Evolutionary conservation across 2,113 vertebrate genomes (phyloP), one percentile per base, ranked within the genome.

Genomic region (Ibidorhyncha struthersii): DNA sequence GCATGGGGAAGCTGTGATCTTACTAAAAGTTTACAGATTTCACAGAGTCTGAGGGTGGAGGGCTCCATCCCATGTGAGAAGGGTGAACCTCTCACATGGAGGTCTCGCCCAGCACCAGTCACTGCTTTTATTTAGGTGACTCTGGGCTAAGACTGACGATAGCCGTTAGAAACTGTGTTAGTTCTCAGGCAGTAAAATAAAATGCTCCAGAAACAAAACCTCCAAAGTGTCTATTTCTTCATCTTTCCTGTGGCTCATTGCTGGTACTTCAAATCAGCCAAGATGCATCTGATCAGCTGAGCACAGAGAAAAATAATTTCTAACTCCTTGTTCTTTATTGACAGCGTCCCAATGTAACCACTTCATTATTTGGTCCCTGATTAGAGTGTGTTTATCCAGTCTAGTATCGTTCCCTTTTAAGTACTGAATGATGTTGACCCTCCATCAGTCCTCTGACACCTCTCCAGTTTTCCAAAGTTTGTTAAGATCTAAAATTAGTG

Each of bases 71-170:
- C 41, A 20, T 0, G 4, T 5, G 36, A n/a, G 40, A 81, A 49
- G 16, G 21, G 27, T 26, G 55, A 81, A 41, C 21, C 17, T 58
- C 47, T 58, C 3, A 0, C 14, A 27, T 47, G 0, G 0, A 59
- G 55, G 13, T 55, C 76, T 91, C 0, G 0, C 52, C 34, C 18
- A 17, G 73, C 43, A 69, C 65, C 34, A 25, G 36, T 18, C 58
- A 14, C 58, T 58, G 49, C 23, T 94, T 36, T 25, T 8, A 26
- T 55, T 56, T 30, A 18, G 32, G 27, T 63, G 53, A 43, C 36
- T 65, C 40, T 18, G 49, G 34, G 27, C 76, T 4, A 23, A 86
- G 76, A 36, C 6, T 34, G 53, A 41, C 58, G 82, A 19, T 13
- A 66, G 29, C 1, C 4, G 45, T 86, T 76, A 69, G 70, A 82